Conservation (phyloP, 2,888 invertebrate species). For the Frankliniella intonsa region DNA sequence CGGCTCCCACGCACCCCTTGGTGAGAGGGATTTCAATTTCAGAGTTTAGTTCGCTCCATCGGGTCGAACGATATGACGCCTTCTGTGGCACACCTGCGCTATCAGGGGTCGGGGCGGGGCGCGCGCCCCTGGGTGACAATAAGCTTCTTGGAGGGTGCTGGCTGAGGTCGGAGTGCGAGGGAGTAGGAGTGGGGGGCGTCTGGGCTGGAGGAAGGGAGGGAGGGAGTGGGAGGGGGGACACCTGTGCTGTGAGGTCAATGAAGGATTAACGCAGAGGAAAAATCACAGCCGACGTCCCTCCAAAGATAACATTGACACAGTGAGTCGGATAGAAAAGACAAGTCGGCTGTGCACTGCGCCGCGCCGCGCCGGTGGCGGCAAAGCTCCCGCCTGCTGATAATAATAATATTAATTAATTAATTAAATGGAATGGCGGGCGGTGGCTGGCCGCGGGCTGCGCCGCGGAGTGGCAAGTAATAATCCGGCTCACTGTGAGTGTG, state of each 20-base stretch:
- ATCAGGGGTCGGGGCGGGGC: not conserved
- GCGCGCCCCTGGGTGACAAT: not conserved
- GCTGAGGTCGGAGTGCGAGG: not conserved
- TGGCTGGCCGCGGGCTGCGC: not conserved
- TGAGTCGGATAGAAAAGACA: no score
- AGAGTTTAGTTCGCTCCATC: not conserved
- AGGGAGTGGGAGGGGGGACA: no score
- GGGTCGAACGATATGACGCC: not conserved
- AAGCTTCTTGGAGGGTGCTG: not conserved
- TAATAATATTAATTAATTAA: slow-evolving; percentile 13
- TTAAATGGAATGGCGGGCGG: not conserved
- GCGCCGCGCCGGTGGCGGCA: no score
- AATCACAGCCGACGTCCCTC: no score
- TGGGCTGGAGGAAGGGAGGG: no score
- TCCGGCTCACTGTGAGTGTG: not conserved
- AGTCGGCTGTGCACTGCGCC: no score
- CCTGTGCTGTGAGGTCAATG: no score
- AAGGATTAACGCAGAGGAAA: no score
- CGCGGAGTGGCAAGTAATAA: slow-evolving; percentile 1
- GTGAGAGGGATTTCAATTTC: not conserved
- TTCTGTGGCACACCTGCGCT: not conserved
- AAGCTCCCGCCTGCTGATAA: not conserved
- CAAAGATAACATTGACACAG: no score
- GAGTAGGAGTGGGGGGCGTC: no score
- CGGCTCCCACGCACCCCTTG: not conserved